Percentiles rank a stretch among this genome's conserved stretches.
These are phyloP conservation scores for Peromyscus nudipes DNA, from an alignment of 2,797 vertebrate genomes.

Conservation along the genomic window DNA sequence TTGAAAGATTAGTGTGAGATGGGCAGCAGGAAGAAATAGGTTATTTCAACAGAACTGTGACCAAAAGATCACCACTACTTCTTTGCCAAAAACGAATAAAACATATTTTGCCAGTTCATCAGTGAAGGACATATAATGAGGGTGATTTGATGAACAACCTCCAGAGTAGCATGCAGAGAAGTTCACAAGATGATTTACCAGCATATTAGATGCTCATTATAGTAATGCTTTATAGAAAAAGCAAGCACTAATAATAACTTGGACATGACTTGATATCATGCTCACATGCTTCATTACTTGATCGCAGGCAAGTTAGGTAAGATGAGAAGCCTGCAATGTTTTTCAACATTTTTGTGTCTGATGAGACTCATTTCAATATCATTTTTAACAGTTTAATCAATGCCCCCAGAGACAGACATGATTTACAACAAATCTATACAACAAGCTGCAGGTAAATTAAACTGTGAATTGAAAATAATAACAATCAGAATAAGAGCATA, in stretches of 20 bases:
- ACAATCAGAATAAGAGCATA: neutral
- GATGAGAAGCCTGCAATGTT: neutral
- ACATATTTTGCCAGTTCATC: neutral
- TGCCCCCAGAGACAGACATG: neutral
- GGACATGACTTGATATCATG: neutral
- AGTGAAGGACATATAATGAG: neutral
- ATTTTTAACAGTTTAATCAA: neutral
- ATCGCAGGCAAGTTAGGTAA: neutral
- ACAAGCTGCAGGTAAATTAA: neutral
- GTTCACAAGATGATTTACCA: neutral
- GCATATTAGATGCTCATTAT: neutral
- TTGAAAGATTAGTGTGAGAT: slow-evolving; percentile 12
- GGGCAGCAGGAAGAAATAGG: neutral
- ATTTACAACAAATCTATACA: neutral
- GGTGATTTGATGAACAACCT: neutral
- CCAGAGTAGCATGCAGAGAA: neutral
- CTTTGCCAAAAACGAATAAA: neutral
- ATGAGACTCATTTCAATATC: neutral
- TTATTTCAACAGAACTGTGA: neutral
- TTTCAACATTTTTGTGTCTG: neutral
- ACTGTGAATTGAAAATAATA: neutral
- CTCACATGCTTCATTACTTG: neutral
- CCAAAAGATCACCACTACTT: neutral
- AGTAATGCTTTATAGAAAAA: neutral
- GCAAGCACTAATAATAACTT: neutral